Evolutionary conservation across 2,113 vertebrate species (phyloP).

Genomic region (Xenopus borealis): DNA sequence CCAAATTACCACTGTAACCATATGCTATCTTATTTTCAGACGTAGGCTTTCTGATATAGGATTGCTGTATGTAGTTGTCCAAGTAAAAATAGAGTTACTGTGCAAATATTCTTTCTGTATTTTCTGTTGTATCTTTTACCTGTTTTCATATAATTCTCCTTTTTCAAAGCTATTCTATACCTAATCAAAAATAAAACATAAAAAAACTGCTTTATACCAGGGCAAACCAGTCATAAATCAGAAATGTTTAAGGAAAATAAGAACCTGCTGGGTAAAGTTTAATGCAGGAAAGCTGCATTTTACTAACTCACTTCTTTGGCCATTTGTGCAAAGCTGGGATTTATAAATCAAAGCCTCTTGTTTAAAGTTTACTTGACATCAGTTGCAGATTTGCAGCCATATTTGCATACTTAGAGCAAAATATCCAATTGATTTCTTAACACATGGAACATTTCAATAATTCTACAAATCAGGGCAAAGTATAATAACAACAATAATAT

Average conservation of each 20-base stretch:
- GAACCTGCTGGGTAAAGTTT: constrained; percentile 1
- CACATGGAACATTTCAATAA: constrained; percentile 67
- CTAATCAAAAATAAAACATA: no score
- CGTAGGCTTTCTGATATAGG: no score
- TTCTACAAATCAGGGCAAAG: constrained; percentile 75
- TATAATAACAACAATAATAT: constrained; percentile 79
- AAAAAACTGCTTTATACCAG: not conserved
- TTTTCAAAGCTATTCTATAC: no score
- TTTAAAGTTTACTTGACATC: constrained; percentile 57
- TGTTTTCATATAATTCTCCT: no score
- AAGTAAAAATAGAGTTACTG: no score
- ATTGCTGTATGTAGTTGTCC: no score
- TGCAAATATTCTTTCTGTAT: no score
- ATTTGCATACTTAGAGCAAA: constrained; percentile 58
- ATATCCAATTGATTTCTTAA: constrained; percentile 63
- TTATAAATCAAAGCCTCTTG: constrained; percentile 65
- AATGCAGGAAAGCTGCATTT: constrained; percentile 20
- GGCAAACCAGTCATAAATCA: constrained; percentile 21
- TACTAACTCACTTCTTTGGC: constrained; percentile 33
- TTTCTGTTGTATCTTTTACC: no score
- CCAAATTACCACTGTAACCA: no score
- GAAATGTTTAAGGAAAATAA: constrained; percentile 37
- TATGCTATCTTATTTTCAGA: no score
- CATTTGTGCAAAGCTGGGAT: constrained; percentile 56
- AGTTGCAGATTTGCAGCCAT: constrained; percentile 60